phyloP scores from a whole-genome alignment of 1,140 invertebrate species.

The Mesaphorura yosii region DNA sequence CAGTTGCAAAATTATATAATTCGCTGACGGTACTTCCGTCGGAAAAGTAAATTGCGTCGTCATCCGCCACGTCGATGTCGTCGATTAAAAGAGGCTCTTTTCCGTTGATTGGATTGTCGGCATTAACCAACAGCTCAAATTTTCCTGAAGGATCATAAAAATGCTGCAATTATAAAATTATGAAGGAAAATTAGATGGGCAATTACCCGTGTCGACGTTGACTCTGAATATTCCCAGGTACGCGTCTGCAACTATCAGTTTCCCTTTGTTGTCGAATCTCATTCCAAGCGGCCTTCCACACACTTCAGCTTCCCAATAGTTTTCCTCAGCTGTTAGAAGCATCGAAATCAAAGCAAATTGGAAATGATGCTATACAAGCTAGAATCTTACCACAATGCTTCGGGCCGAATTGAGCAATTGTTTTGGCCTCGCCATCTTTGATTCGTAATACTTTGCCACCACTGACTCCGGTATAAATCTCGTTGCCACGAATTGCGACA shows the following conservation, averaged over 20 bases:
- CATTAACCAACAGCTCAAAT: slow-evolving; percentile 41
- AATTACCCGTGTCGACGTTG: slow-evolving; percentile 54
- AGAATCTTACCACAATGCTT: too few relatives aligned
- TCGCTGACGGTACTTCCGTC: slow-evolving; percentile 38
- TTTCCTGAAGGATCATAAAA: slow-evolving; percentile 38
- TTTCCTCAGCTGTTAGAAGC: slow-evolving; percentile 41
- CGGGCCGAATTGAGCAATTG: slow-evolving; percentile 49
- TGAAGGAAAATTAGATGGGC: too few relatives aligned
- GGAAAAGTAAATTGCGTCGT: slow-evolving; percentile 40
- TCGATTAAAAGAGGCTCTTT: slow-evolving; percentile 44
- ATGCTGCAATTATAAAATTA: too few relatives aligned
- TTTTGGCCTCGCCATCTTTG: slow-evolving; percentile 47
- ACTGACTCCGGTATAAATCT: slow-evolving; percentile 53
- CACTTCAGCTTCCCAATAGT: slow-evolving; percentile 52
- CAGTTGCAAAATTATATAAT: slow-evolving; percentile 36
- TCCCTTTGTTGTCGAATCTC: slow-evolving; percentile 54
- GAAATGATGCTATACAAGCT: too few relatives aligned
- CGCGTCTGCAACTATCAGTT: slow-evolving; percentile 60
- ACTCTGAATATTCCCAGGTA: slow-evolving; percentile 70
- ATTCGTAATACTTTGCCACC: slow-evolving; percentile 57
- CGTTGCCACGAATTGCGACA: slow-evolving; percentile 51
- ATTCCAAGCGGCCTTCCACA: slow-evolving; percentile 72
- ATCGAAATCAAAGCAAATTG: too few relatives aligned
- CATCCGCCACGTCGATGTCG: slow-evolving; percentile 38
- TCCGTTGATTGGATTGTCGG: slow-evolving; percentile 48